Base-by-base conservation (phyloP, 1,140 invertebrate genomes). In the Aphaenogaster floridana region DNA sequence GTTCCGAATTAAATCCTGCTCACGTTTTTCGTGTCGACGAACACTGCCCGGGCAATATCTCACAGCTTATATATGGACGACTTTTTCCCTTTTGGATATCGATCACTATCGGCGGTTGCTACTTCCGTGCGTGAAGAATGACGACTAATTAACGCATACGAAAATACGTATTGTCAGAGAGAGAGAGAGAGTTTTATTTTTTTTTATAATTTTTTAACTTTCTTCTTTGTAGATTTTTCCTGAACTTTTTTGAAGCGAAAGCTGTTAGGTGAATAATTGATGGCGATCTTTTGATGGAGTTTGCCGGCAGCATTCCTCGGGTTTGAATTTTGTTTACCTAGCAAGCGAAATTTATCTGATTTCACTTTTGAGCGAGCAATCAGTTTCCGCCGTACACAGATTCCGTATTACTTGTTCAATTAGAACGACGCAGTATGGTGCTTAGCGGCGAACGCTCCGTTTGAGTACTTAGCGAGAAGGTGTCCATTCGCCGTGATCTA, bases 1-100 rank as follows among this genome's bases (percentile, higher is more conserved):
- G 78, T 78, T 79, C 81, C 66, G 74, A 86, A 91, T 91, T 90
- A 90, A 85, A 81, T 66, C 66, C 78, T 39, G 17, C 45, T 64
- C 42, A 84, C 54, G 80, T 84, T 84, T 76, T 84, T 84, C 69
- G 28, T 76, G 42, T 39, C 80, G 42, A 61, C 52, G 39, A 72
- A 17, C 39, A 48, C 42, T 72, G 28, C 11, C 28, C 17, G 64
- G 17, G 21, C 11, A 45, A 76, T 76, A 74, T 48, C 69, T 63
- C 54, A 61, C n/a, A 13, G n/a, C 21, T 15, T 71, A 11, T 61
- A 11, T 61, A 74, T 57, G 3, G 28, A 45, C 9, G 69, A 66
- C 2, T 39, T 61, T 36, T 61, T 28, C 17, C 0, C 54, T 76
- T 28, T 39, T 76, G 2, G 9, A 76, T 61, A 61, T 84, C 42